Percentiles rank a stretch among this genome's conserved stretches.
phyloP scores from a whole-genome alignment of 2,888 invertebrate species.

The Ethmia dodecea region DNA sequence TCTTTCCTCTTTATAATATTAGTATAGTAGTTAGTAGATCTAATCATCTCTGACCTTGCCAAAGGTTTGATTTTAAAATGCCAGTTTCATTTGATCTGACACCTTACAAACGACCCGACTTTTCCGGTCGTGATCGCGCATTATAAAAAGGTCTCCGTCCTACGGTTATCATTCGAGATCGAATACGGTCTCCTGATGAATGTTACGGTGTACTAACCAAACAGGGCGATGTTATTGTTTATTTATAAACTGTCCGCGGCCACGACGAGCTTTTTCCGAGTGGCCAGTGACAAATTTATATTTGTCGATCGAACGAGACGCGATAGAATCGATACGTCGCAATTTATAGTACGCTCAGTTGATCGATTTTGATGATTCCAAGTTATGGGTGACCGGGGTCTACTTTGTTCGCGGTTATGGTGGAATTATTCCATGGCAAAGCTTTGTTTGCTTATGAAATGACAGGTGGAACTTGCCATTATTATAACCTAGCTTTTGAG shows the following conservation, averaged over 20 bases:
- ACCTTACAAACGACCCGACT: no score
- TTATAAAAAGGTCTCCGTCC: slow-evolving; percentile 34
- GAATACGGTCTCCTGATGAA: slow-evolving; percentile 50
- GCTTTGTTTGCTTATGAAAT: slow-evolving; percentile 15
- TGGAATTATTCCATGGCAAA: slow-evolving; percentile 39
- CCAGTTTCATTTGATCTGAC: no score
- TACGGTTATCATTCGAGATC: slow-evolving; percentile 51
- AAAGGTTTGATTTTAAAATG: no score
- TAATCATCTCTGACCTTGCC: no score
- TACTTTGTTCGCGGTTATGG: slow-evolving; percentile 44
- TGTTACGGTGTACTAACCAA: slow-evolving; percentile 58
- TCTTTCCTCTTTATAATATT: no score
- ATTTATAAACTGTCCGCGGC: slow-evolving; percentile 64
- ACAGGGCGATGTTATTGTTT: slow-evolving; percentile 67
- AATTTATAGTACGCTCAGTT: slow-evolving; percentile 66
- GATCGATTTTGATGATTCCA: slow-evolving; percentile 66
- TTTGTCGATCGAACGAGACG: slow-evolving; percentile 64
- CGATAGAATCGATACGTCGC: slow-evolving; percentile 68
- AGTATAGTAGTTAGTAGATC: no score
- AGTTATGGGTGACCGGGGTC: slow-evolving; percentile 48
- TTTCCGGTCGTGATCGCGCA: slow-evolving; percentile 3
- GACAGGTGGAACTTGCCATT: background rate
- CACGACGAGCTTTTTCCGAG: slow-evolving; percentile 54
- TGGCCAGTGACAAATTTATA: slow-evolving; percentile 73
- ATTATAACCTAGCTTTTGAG: background rate